Evolutionary conservation across 2,113 vertebrate species (phyloP).

Genomic region (Antigone vipio): DNA sequence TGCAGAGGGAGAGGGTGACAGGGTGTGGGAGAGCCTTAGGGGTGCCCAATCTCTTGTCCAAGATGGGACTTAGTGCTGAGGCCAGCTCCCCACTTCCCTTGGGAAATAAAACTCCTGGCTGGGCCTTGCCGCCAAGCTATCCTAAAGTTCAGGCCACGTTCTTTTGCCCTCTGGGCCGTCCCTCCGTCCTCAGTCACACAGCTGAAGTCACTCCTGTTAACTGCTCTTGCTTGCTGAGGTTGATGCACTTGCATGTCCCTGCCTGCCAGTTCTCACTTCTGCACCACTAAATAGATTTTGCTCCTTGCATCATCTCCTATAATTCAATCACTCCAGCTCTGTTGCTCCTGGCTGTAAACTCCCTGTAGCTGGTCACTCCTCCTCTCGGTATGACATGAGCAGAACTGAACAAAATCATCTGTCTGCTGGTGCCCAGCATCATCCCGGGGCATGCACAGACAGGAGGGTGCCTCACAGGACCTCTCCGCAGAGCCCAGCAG

Average conservation of each 20-base stretch:
- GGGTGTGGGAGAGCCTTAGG: not conserved
- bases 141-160: not conserved
- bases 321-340: not conserved
- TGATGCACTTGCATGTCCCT: not conserved
- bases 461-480: not conserved
- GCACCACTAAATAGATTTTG: not conserved
- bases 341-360: not conserved
- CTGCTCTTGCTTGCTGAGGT: not conserved
- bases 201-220: not conserved
- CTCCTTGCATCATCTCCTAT: not conserved
- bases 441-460: fast-evolving
- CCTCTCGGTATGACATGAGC: not conserved
- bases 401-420: not conserved
- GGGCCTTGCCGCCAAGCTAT: not conserved
- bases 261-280: not conserved
- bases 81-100: not conserved
- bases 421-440: not conserved
- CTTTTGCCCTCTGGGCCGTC: not conserved
- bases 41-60: not conserved
- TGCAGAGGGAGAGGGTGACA: not conserved
- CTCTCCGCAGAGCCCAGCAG: not conserved
- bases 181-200: not conserved
- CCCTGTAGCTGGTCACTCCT: not conserved
- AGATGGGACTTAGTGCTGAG: not conserved
- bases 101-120: not conserved